A percentile compares a stretch with the other conserved stretches of the same genome.
Conservation (phyloP, 2,113 vertebrate species). For the Lampris incognitus region DNA sequence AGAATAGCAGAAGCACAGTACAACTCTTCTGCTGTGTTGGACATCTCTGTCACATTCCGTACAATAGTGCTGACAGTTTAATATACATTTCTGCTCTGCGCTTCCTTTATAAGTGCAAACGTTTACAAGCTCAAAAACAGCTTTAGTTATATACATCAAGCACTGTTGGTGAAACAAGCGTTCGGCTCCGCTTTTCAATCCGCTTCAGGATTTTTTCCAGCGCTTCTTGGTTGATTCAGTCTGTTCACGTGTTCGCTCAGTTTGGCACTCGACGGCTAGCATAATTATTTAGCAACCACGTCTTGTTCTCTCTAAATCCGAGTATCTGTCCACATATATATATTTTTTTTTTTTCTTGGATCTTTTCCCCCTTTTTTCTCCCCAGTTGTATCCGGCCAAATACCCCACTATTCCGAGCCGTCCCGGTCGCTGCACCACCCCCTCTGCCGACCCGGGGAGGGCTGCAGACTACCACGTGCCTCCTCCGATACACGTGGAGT, state of each 20-base stretch:
- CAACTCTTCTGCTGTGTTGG: constrained; percentile 14
- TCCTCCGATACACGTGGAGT: no score
- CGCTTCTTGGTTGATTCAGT: constrained; percentile 42
- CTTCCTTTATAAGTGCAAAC: constrained; percentile 65
- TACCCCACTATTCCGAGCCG: no score
- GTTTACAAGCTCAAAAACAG: constrained; percentile 71
- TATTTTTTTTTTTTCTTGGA: no score
- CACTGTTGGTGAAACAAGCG: constrained; percentile 64
- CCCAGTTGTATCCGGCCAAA: no score
- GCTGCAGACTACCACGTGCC: no score
- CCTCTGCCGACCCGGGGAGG: no score
- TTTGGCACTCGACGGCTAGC: constrained; percentile 69
- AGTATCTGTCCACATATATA: neutral
- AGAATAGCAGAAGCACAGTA: constrained; percentile 28
- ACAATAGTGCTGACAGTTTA: constrained; percentile 60
- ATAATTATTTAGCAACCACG: constrained; percentile 11
- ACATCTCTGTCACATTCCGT: constrained; percentile 26
- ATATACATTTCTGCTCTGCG: constrained; percentile 54
- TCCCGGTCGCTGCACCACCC: no score
- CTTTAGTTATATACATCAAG: constrained; percentile 69
- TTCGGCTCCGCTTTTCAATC: constrained; percentile 42
- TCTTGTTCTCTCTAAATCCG: constrained; percentile 1
- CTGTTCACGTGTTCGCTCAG: constrained; percentile 25
- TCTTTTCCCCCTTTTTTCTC: no score
- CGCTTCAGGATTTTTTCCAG: constrained; percentile 6